phyloP scores from a whole-genome alignment of 2,113 vertebrate genomes.

The Junco hyemalis region DNA sequence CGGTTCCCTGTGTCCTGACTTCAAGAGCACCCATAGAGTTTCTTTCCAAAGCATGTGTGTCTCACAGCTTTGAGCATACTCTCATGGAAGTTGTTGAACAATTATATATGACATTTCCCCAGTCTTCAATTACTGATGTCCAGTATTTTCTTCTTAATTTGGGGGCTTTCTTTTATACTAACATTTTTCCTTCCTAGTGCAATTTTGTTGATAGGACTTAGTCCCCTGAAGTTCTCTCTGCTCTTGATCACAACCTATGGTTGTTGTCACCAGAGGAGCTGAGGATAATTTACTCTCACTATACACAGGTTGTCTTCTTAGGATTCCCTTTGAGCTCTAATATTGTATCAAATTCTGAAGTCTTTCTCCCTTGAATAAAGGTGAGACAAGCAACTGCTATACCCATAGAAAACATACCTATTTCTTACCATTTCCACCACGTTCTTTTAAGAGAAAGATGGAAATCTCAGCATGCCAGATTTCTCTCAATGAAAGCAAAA shows the following conservation, averaged over 20 bases:
- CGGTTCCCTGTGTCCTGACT: neutral
- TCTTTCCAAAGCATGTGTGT: neutral
- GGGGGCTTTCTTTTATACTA: neutral
- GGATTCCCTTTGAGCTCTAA: neutral
- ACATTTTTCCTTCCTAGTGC: neutral
- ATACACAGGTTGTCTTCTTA: neutral
- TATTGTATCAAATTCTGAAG: neutral
- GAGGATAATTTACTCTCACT: neutral
- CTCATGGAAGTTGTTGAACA: neutral
- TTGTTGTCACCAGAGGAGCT: neutral
- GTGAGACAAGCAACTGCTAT: neutral
- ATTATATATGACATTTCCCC: neutral
- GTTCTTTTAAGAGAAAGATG: neutral
- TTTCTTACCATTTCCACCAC: neutral
- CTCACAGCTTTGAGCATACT: neutral
- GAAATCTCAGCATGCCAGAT: neutral
- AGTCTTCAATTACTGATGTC: neutral
- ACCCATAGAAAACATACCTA: neutral
- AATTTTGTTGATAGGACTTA: neutral
- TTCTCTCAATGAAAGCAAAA: neutral
- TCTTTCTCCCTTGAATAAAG: neutral
- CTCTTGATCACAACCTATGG: neutral
- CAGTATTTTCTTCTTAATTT: neutral
- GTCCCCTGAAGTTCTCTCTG: neutral
- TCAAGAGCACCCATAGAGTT: neutral